These are phyloP conservation scores for Cyprinus carpio DNA, from an alignment of 2,113 vertebrate genomes.

Conservation along the genomic window DNA sequence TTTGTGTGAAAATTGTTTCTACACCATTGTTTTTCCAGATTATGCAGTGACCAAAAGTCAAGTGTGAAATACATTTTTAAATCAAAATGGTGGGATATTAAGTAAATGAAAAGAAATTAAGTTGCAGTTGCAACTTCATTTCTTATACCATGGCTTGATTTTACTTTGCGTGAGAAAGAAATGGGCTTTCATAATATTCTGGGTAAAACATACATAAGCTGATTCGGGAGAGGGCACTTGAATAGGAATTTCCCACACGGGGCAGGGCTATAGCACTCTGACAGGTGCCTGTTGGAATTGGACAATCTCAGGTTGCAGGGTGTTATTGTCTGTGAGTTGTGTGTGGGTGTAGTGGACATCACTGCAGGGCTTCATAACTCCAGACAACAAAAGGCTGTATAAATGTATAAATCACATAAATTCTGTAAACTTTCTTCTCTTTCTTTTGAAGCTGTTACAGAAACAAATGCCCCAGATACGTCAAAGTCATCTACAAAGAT, in stretches of 20 bases:
- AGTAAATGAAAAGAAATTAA: neutral
- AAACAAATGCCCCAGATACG: constrained; percentile 21
- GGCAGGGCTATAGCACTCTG: constrained; percentile 29
- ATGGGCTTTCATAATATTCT: neutral
- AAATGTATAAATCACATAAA: constrained; percentile 34
- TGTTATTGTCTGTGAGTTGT: constrained; percentile 42
- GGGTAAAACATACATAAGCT: constrained; percentile 1
- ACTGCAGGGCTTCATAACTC: constrained; percentile 34
- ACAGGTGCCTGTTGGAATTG: constrained; percentile 52
- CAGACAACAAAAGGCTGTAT: constrained; percentile 26
- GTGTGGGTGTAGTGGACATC: constrained; percentile 30
- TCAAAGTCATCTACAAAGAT: constrained; percentile 20
- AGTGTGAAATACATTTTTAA: neutral
- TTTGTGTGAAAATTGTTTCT: too few species aligned
- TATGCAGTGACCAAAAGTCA: neutral
- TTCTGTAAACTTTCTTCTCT: constrained; percentile 17
- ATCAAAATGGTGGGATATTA: neutral
- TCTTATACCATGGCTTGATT: neutral
- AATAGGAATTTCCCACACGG: constrained; percentile 19
- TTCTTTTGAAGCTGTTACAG: neutral
- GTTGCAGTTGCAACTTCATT: neutral
- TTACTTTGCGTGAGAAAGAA: neutral
- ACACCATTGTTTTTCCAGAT: too few species aligned
- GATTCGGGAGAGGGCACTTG: neutral
- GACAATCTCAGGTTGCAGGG: constrained; percentile 24